Evolutionary conservation across 2,888 invertebrate genomes (phyloP).

Genomic region (Agonopterix subpropinquella): DNA sequence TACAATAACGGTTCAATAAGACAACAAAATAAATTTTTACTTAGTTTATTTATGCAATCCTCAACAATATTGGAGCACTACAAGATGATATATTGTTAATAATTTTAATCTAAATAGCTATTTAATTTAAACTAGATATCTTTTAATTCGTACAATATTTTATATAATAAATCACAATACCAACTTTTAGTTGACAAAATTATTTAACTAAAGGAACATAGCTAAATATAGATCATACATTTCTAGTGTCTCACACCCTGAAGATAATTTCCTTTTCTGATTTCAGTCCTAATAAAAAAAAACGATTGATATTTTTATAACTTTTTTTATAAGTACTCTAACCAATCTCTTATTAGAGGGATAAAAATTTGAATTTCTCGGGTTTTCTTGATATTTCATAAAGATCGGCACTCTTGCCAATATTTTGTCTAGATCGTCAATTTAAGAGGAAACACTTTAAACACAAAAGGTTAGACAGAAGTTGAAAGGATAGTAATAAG

Average conservation of each 20-base stretch:
- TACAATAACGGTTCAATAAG: not conserved
- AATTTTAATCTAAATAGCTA: constrained; percentile 55
- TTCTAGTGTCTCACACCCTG: constrained; percentile 52
- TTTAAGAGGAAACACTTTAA: too few species aligned
- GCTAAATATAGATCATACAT: constrained; percentile 41
- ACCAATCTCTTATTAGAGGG: too few species aligned
- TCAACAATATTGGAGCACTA: constrained; percentile 69
- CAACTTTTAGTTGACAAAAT: constrained; percentile 70
- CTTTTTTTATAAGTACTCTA: not conserved
- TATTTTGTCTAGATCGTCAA: too few species aligned
- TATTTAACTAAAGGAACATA: constrained; percentile 60
- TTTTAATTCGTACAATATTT: constrained; percentile 58
- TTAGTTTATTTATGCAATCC: constrained; percentile 70
- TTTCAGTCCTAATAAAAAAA: constrained; percentile 22
- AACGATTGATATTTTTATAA: not conserved
- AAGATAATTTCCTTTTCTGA: constrained; percentile 24
- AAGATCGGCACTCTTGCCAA: too few species aligned
- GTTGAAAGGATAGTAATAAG: not conserved
- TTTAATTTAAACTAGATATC: constrained; percentile 59
- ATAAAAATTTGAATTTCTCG: too few species aligned
- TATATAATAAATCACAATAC: constrained; percentile 69
- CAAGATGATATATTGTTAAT: constrained; percentile 55
- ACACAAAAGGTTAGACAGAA: not conserved
- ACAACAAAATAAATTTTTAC: constrained; percentile 31
- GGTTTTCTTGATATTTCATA: too few species aligned